These are phyloP conservation scores for Callospermophilus lateralis DNA, from an alignment of 2,113 vertebrate species.

Conservation along the genomic window DNA sequence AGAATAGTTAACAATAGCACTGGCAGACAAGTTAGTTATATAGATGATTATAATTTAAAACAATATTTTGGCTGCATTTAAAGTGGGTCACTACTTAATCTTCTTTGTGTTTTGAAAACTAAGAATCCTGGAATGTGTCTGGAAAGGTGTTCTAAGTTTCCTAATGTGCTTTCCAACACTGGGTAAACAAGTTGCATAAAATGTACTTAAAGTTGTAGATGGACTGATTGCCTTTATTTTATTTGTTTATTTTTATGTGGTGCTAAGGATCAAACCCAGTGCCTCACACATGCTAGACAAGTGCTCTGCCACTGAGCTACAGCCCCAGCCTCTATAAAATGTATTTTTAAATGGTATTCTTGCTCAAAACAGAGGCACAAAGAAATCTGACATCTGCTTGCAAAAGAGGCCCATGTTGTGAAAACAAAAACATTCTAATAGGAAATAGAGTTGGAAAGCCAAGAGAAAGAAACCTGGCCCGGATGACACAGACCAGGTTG, in stretches of 20 bases:
- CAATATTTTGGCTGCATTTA: conserved; percentile 52
- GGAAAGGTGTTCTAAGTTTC: conserved; percentile 30
- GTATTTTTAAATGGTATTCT: neutral
- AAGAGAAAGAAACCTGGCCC: neutral
- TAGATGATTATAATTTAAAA: conserved; percentile 36
- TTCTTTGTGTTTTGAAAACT: conserved; percentile 4
- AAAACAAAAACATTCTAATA: neutral
- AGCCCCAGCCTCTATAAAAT: neutral
- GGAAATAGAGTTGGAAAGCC: neutral
- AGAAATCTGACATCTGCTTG: neutral
- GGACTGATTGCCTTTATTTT: too few species aligned
- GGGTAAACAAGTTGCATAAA: neutral
- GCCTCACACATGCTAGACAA: too few species aligned
- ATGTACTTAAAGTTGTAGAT: neutral
- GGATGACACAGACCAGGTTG: too few species aligned
- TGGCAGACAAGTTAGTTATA: conserved; percentile 15
- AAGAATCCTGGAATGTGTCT: conserved; percentile 47
- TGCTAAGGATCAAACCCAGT: too few species aligned
- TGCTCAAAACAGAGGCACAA: conserved; percentile 37
- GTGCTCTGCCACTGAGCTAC: too few species aligned
- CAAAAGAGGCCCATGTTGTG: neutral
- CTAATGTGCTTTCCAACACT: neutral
- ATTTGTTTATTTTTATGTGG: too few species aligned
- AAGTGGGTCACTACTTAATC: neutral
- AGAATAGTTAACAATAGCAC: conserved; percentile 26